phyloP scores from a whole-genome alignment of 2,888 invertebrate species.

The Trissolcus japonicus region DNA sequence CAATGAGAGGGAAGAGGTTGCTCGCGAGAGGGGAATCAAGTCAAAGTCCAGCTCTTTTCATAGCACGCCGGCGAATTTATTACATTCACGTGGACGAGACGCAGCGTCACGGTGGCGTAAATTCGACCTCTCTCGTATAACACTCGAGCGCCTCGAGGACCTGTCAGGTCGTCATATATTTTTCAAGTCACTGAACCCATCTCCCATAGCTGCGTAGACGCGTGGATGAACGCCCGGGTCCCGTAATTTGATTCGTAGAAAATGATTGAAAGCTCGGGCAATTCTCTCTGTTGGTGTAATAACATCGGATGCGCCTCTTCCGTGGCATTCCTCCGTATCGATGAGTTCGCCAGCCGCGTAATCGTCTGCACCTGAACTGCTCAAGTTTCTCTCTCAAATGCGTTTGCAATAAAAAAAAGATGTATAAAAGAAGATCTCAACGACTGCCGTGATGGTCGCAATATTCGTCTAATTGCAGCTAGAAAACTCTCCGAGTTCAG shows the following conservation, averaged over 20 bases:
- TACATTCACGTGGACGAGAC: neutral
- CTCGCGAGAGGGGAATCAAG: neutral
- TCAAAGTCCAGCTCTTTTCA: neutral
- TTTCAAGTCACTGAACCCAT: slow-evolving; percentile 45
- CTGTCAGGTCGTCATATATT: slow-evolving; percentile 12
- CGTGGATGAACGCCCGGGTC: slow-evolving; percentile 28
- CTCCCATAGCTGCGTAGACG: neutral
- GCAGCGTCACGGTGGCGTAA: slow-evolving; percentile 38
- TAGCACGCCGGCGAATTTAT: neutral
- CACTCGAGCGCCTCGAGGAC: slow-evolving; percentile 33
- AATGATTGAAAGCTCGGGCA: slow-evolving; percentile 44
- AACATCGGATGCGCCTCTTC: slow-evolving; percentile 30
- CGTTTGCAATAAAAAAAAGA: slow-evolving; percentile 12
- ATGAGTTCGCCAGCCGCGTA: slow-evolving; percentile 46
- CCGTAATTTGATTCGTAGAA: slow-evolving; percentile 44
- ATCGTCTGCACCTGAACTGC: slow-evolving; percentile 40
- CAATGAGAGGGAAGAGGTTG: neutral
- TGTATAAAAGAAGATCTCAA: slow-evolving; percentile 28
- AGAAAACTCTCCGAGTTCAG: too few species aligned
- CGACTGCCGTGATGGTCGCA: slow-evolving; percentile 41
- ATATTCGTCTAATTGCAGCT: slow-evolving; percentile 48
- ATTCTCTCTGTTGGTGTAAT: slow-evolving; percentile 20
- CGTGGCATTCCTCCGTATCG: slow-evolving; percentile 39
- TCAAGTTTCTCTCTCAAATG: slow-evolving; percentile 36
- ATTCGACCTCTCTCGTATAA: slow-evolving; percentile 40